Evolutionary conservation across 2,888 invertebrate species (phyloP), one percentile per base, ranked within the genome.

Genomic region (Silvanus unidentatus): DNA sequence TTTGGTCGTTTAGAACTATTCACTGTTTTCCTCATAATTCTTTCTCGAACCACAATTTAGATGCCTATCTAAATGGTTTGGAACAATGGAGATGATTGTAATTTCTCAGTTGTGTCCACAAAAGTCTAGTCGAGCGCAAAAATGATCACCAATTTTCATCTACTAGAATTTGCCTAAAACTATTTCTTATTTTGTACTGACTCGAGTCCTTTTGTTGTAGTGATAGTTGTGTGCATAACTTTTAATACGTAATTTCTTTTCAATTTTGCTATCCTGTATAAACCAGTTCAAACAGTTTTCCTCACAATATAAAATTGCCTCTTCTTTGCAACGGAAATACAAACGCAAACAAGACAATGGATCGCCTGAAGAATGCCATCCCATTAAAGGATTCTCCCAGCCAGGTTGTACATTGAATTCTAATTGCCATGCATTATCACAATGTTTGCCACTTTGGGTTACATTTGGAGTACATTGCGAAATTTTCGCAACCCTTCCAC

Each of bases 341-440:
- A 32, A 5, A 8, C 13, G 11, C 10, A 32, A 32, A 8, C 5
- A n/a, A 5, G 32, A 32, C 32, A 32, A 5, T 32, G 32, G 32
- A 32, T 32, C 32, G 3, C 32, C 32, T 12, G 11, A 12, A n/a
- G 32, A 32, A 32, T 12, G n/a, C 32, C 32, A 32, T 8, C 32
- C 32, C 32, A 32, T 32, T 9, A 32, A 32, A 12, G 32, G 32
- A 9, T 32, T 32, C 32, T 32, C 32, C 32, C 32, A 32, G 3
- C 32, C 11, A 3, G n/a, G 11, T n/a, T 12, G 3, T 4, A 12
- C 13, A n/a, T n/a, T 12, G 32, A 32, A 32, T 12, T 12, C n/a
- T 5, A 32, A 12, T 12, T 32, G 11, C 32, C 32, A 32, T 12
- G n/a, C 11, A n/a, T 12, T n/a, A 5, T 32, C 11, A 32, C 13